phyloP scores from a whole-genome alignment of 2,113 vertebrate species.

The Colius striatus region DNA sequence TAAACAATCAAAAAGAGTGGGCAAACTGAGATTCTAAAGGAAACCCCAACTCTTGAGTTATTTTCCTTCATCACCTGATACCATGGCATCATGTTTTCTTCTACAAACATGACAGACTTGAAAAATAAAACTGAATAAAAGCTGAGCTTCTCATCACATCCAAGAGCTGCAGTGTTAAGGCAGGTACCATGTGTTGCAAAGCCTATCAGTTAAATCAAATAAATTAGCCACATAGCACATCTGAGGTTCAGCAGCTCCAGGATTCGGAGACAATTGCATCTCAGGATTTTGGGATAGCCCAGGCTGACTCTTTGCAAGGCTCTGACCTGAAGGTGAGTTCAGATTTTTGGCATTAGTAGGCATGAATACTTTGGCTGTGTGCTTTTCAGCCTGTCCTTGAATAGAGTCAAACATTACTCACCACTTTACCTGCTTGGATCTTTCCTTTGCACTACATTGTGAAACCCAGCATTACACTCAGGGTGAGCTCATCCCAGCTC shows the following conservation, averaged over 20 bases:
- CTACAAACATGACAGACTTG: background rate
- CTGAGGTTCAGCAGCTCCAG: background rate
- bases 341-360: background rate
- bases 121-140: background rate
- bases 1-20: background rate
- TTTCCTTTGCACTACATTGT: accelerated
- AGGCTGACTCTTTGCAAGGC: background rate
- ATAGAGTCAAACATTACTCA: background rate
- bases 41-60: background rate
- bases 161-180: background rate
- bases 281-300: background rate
- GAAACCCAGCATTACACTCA: background rate
- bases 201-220: background rate
- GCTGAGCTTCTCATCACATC: background rate
- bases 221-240: background rate
- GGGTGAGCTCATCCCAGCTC: background rate
- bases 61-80: background rate
- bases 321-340: background rate
- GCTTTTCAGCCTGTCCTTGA: background rate
- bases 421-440: background rate
- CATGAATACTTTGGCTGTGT: accelerated
- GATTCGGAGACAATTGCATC: background rate
- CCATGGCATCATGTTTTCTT: accelerated
- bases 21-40: background rate
- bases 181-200: background rate